Evolutionary conservation across 2,888 invertebrate genomes (phyloP), one percentile per base, ranked within the genome.

Genomic region (Euzetes globulus): DNA sequence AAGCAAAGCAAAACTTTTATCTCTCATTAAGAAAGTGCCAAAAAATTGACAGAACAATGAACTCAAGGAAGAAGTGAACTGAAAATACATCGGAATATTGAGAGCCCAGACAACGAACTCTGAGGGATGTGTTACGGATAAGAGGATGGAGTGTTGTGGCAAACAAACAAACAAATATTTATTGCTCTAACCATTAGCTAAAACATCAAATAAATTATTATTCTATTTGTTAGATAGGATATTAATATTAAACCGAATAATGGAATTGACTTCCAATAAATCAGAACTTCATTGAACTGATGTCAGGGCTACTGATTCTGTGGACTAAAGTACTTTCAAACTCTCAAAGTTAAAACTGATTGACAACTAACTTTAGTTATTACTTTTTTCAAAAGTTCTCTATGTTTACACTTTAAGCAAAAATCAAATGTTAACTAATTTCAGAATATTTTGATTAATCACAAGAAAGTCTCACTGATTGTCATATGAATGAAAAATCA

Each of bases 11-110:
- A n/a, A n/a, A n/a, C n/a, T 22, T 27, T 60, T 22, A 60, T 13
- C 60, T 60, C 17, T 60, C 33, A 60, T 52, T 52, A 52, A 52
- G 52, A 19, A 19, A 19, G 52, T 60, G 60, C 60, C 60, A 60
- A 60, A 50, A 60, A 52, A 19, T n/a, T 47, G 11, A 60, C 22
- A 22, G 60, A 60, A 60, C 60, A 60, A 60, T 60, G 60, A 60
- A 60, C 60, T 60, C 27, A 17, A 27, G 29, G n/a, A 52, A 17
- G 19, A 7, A 52, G 52, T 7, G 60, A 27, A 22, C 29, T n/a
- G 11, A 60, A 60, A 60, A 29, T 60, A 60, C 27, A 19, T 52
- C 52, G 6, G 19, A 17, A n/a, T 47, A 52, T 52, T 52, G 7
- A 19, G n/a, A 13, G 7, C n/a, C 19, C 19, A 60, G 60, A 60